These are phyloP conservation scores for Suncus etruscus DNA, from an alignment of 2,113 vertebrate species.

Conservation along the genomic window DNA sequence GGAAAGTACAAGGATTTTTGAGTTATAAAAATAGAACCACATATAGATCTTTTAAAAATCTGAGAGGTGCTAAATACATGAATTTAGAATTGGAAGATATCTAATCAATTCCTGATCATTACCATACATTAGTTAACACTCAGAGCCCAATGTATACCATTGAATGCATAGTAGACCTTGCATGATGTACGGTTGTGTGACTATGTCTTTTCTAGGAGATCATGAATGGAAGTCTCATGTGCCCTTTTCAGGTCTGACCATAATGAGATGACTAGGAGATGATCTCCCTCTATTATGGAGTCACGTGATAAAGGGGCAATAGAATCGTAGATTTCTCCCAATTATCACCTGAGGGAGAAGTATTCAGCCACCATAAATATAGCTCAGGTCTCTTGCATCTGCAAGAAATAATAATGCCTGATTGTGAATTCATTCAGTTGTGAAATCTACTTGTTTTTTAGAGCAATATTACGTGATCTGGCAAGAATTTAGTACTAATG, in stretches of 20 bases:
- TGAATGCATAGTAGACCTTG: neutral
- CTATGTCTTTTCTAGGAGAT: neutral
- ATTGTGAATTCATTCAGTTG: neutral
- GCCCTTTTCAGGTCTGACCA: neutral
- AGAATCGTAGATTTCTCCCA: neutral
- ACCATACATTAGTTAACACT: neutral
- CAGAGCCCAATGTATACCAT: neutral
- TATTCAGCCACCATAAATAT: neutral
- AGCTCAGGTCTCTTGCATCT: neutral
- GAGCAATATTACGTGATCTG: neutral
- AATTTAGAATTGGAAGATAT: neutral
- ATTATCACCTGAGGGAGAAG: too few species aligned
- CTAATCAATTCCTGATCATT: neutral
- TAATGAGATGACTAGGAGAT: neutral
- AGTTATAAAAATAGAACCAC: neutral
- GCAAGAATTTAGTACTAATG: constrained; percentile 1
- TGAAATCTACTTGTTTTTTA: neutral
- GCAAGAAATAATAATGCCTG: neutral
- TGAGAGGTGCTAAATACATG: neutral
- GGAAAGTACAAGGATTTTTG: neutral
- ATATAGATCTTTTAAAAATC: neutral
- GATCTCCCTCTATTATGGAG: neutral
- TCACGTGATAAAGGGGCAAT: neutral
- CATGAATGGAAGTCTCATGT: neutral
- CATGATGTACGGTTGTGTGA: neutral